phyloP scores from a whole-genome alignment of 2,888 invertebrate genomes.

The Aspidiotus destructor region DNA sequence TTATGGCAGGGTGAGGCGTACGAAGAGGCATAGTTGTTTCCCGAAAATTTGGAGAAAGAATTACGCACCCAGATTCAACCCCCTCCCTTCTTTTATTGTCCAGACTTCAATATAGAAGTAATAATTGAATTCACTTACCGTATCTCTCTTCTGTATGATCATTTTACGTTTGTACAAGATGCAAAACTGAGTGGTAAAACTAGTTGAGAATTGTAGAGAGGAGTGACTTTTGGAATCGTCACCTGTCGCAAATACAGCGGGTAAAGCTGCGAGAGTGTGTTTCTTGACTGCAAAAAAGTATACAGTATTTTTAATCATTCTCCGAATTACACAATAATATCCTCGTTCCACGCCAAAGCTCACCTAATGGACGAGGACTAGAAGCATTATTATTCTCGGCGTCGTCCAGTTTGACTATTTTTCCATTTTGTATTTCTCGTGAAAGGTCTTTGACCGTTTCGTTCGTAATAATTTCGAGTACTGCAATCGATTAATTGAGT shows the following conservation, averaged over 20 bases:
- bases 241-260: constrained; percentile 34
- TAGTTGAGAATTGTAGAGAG: constrained; percentile 45
- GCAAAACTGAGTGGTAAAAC: constrained; percentile 48
- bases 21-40: no score
- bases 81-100: no score
- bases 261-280: constrained; percentile 36
- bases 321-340: no score
- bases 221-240: constrained; percentile 5
- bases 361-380: no score
- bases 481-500: constrained; percentile 39
- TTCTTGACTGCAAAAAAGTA: constrained; percentile 35
- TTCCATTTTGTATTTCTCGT: constrained; percentile 43
- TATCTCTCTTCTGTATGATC: constrained; percentile 49
- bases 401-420: constrained; percentile 38
- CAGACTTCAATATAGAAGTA: no score
- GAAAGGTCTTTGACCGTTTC: constrained; percentile 40
- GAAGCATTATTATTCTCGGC: no score
- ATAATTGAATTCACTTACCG: constrained; percentile 41
- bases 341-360: no score
- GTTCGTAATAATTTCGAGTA: constrained; percentile 43
- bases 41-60: no score
- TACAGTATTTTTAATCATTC: no score
- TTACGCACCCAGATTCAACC: no score
- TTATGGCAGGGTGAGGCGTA: no score
- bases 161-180: constrained; percentile 50